Evolutionary conservation across 2,888 invertebrate species (phyloP).

Genomic region (Parascotia fuliginaria): DNA sequence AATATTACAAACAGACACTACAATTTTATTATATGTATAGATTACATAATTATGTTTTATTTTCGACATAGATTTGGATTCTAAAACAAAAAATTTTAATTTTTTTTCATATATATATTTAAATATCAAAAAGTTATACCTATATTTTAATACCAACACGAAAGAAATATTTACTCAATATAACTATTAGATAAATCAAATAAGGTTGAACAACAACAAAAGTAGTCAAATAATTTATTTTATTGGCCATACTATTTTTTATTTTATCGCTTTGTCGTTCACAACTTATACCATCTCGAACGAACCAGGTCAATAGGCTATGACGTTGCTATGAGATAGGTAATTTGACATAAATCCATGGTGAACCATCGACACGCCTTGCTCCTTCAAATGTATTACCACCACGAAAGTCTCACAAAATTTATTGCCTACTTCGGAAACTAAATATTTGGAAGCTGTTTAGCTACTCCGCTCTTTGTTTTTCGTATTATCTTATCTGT

Average conservation of each 20-base stretch:
- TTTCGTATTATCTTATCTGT: too few relatives aligned
- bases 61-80: too few relatives aligned
- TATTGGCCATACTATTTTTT: not conserved
- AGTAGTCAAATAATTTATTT: not conserved
- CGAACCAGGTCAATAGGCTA: conserved; percentile 71
- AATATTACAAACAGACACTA: too few relatives aligned
- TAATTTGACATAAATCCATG: conserved; percentile 79
- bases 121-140: too few relatives aligned
- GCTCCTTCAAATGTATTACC: conserved; percentile 62
- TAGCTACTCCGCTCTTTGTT: not conserved
- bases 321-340: conserved; percentile 62
- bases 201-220: too few relatives aligned
- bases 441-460: conserved; percentile 33
- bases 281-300: conserved; percentile 34
- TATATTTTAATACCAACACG: too few relatives aligned
- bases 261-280: conserved; percentile 5
- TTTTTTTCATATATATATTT: too few relatives aligned
- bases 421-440: conserved; percentile 55
- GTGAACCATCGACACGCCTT: conserved; percentile 69
- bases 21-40: too few relatives aligned
- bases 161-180: too few relatives aligned
- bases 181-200: too few relatives aligned
- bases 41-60: too few relatives aligned
- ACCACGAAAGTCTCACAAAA: conserved; percentile 55
- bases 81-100: too few relatives aligned